Conservation (phyloP, 2,888 invertebrate genomes). For the Hipparchia semele region DNA sequence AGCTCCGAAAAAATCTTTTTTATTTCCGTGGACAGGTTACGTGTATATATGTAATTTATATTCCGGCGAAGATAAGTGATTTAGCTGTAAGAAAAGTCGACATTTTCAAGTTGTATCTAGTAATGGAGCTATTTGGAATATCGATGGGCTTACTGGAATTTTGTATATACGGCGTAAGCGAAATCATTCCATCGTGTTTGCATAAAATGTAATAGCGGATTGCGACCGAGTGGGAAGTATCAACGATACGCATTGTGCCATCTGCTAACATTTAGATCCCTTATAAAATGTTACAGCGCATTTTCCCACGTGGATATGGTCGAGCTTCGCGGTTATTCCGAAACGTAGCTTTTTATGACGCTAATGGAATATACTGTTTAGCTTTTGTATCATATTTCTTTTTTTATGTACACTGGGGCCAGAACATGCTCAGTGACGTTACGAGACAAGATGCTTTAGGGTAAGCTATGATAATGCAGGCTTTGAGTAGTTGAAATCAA, state of each 20-base stretch:
- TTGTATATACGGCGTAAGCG: constrained; percentile 59
- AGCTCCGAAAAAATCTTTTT: too few relatives aligned
- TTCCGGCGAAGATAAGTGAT: too few relatives aligned
- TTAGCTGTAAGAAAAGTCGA: not conserved
- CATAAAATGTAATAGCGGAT: constrained; percentile 80
- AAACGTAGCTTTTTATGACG: constrained; percentile 76
- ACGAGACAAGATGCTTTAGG: not conserved
- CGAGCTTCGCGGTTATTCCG: constrained; percentile 71
- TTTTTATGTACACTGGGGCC: constrained; percentile 49
- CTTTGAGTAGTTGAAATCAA: too few relatives aligned
- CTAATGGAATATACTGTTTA: constrained; percentile 78
- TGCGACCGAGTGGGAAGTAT: constrained; percentile 71
- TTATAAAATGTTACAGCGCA: constrained; percentile 81
- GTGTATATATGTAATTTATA: too few relatives aligned
- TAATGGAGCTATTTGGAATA: constrained; percentile 27
- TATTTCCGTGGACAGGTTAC: too few relatives aligned
- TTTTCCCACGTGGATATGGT: constrained; percentile 77
- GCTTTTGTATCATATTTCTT: constrained; percentile 64
- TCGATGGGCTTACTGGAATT: constrained; percentile 37
- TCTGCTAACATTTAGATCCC: constrained; percentile 81
- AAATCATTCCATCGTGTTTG: constrained; percentile 73
- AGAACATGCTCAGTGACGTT: constrained; percentile 33
- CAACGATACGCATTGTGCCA: constrained; percentile 76
- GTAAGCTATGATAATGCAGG: not conserved
- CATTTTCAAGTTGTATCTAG: constrained; percentile 4